A percentile compares a stretch with the other conserved stretches of the same genome.
phyloP scores from a whole-genome alignment of 2,113 vertebrate genomes.

The Buteo buteo region DNA sequence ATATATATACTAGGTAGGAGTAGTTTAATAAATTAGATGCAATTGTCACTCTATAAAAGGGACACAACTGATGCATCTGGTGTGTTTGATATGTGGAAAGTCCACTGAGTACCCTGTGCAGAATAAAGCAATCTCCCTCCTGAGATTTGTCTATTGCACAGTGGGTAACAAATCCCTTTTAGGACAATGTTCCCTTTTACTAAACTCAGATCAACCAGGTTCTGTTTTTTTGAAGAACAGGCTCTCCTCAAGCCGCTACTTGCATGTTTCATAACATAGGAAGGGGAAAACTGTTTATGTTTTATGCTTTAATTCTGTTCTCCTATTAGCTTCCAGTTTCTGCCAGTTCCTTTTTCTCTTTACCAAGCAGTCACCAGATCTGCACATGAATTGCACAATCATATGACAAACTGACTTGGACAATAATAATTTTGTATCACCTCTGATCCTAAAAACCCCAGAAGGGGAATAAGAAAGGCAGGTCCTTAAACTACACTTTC shows the following conservation, averaged over 20 bases:
- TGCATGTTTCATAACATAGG: background rate
- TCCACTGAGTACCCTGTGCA: no score
- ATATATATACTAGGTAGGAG: no score
- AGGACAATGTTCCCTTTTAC: background rate
- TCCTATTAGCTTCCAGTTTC: background rate
- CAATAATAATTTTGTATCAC: background rate
- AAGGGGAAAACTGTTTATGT: background rate
- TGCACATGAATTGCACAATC: background rate
- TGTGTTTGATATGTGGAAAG: no score
- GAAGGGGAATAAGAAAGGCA: background rate
- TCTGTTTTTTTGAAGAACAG: background rate
- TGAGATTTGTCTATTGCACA: no score
- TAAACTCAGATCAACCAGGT: background rate
- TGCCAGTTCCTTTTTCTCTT: constrained; percentile 8
- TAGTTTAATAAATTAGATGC: no score
- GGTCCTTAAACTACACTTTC: background rate
- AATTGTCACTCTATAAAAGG: no score
- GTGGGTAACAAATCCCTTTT: no score
- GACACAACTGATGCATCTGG: no score
- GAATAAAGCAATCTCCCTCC: no score
- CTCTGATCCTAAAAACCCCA: background rate
- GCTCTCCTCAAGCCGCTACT: background rate
- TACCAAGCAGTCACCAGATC: background rate
- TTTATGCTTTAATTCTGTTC: background rate
- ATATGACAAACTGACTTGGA: background rate